Base-by-base conservation (phyloP, 2,888 invertebrate genomes). In the Dicyrtoma fusca region DNA sequence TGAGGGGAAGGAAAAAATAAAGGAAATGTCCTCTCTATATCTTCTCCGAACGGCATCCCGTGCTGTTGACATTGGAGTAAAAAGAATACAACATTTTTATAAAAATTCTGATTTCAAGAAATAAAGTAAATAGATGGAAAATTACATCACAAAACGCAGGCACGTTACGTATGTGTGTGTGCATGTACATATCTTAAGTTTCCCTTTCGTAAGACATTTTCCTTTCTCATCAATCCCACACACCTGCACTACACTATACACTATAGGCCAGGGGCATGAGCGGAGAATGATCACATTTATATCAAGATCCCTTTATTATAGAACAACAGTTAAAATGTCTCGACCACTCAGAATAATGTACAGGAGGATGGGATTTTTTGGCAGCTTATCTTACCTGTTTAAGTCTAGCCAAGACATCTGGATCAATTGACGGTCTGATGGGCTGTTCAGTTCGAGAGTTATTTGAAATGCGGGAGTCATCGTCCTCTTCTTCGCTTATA, bases 381-480 rank as follows among this genome's bases (percentile, higher is more conserved):
- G 59, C 59, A 59, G 59, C 59, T 59, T 34, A 59, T 59, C 61
- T 64, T 74, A 80, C 80, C 77, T 79, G 76, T 71, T 78, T 80
- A 21, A 80, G 74, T 75, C 78, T 77, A 57, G 79, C 76, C 61
- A 80, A 73, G 66, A 80, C 75, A 65, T 80, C 79, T 63, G 80
- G 76, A 77, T 80, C 79, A 62, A 80, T 76, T 45, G 76, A 73
- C 62, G 80, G 75, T 73, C 79, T 79, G 69, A 79, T 77, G 71
- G 71, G 74, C 72, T 76, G 79, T 61, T 78, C 79, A 73, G 68
- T 71, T 73, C 79, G 72, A 62, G 80, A 80, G 69, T 76, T 76
- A 75, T 78, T 78, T 66, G 80, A 80, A 72, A 80, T 77, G 74
- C 80, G 76, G 75, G 80, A 80, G 78, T 79, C 80, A 73, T 79